These are phyloP conservation scores for Triplophysa rosa DNA, from an alignment of 2,113 vertebrate genomes.

Conservation along the genomic window DNA sequence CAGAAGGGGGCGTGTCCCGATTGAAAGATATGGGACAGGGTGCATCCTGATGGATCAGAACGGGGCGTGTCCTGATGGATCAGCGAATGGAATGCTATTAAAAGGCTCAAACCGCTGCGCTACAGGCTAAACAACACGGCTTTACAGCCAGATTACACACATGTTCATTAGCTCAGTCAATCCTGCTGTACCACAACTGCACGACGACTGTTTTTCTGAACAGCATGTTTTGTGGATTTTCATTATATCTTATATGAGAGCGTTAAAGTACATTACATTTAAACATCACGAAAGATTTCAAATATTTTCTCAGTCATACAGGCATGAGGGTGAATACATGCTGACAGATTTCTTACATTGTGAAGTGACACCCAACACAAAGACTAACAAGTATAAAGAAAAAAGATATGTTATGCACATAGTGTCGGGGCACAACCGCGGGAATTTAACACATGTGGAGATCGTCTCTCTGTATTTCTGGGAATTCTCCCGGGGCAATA, in stretches of 20 bases:
- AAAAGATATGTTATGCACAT: background rate
- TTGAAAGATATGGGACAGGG: background rate
- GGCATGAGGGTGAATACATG: too few species aligned
- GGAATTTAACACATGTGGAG: background rate
- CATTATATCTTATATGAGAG: too few species aligned
- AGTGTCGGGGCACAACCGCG: too few species aligned
- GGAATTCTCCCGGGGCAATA: background rate
- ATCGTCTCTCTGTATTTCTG: background rate
- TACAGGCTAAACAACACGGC: background rate
- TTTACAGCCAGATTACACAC: constrained; percentile 18
- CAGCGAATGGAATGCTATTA: constrained; percentile 16
- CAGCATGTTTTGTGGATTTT: background rate
- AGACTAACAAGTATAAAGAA: background rate
- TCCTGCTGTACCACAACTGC: background rate
- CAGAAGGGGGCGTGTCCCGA: background rate
- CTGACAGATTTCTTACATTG: background rate
- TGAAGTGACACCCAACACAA: background rate
- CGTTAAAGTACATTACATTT: too few species aligned
- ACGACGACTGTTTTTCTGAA: too few species aligned
- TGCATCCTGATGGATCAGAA: background rate
- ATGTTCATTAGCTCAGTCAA: background rate
- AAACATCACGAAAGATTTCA: too few species aligned
- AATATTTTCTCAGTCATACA: too few species aligned
- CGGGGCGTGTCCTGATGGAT: constrained; percentile 1
- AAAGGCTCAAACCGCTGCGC: constrained; percentile 6